These are phyloP conservation scores for Actinia tenebrosa DNA, from an alignment of 64 coral and sea anemone species.

Conservation along the genomic window DNA sequence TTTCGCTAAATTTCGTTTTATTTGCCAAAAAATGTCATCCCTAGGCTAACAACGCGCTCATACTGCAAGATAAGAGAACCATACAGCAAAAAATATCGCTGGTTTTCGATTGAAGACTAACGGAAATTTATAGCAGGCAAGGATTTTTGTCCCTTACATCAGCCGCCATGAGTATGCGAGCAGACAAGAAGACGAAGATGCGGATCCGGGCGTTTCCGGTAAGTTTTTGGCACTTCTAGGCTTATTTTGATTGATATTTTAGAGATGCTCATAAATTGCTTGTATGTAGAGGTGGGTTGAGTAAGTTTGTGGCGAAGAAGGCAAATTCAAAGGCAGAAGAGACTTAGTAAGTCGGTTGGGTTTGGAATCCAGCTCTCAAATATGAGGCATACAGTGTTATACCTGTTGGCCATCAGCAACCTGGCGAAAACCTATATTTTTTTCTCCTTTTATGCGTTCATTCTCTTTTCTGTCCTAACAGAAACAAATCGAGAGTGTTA, in stretches of 20 bases:
- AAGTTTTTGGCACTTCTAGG: conserved; percentile 31
- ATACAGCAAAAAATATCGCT: neutral
- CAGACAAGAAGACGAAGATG: conserved; percentile 94
- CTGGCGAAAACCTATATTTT: neutral
- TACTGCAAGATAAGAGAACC: neutral
- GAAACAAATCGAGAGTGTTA: neutral
- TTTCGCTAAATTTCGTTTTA: neutral
- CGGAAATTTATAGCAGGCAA: neutral
- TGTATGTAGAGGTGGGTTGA: neutral
- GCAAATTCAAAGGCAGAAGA: neutral
- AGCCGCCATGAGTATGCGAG: conserved; percentile 78
- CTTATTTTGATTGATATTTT: conserved; percentile 15
- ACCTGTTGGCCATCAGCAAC: neutral
- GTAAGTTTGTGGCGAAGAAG: neutral
- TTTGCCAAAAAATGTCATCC: conserved; percentile 4
- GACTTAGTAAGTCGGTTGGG: neutral
- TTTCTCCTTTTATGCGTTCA: neutral
- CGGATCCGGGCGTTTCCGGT: conserved; percentile 99
- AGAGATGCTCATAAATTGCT: conserved; percentile 15
- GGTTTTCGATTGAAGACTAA: neutral
- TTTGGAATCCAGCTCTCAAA: conserved; percentile 5
- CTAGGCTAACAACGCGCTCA: neutral
- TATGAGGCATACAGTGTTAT: neutral
- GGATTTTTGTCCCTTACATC: neutral
- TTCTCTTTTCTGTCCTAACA: neutral